Conservation (phyloP, 2,113 vertebrate genomes). For the Taxidea taxus region DNA sequence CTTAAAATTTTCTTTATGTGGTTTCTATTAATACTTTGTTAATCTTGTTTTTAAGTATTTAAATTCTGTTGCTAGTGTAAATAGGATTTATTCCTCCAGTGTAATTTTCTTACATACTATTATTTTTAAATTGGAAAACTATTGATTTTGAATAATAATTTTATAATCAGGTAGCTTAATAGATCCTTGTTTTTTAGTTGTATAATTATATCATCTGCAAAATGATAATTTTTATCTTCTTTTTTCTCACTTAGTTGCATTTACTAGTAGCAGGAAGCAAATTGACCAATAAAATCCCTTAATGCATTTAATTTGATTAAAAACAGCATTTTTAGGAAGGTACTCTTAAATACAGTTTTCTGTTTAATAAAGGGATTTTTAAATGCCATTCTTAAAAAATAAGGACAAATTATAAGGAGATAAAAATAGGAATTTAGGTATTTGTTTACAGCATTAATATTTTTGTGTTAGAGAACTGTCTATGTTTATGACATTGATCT, state of each 20-base stretch:
- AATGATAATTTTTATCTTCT: not conserved
- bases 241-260: not conserved
- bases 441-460: not conserved
- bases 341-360: not conserved
- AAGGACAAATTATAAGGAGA: slow-evolving; percentile 3
- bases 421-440: not conserved
- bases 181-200: not conserved
- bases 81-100: not conserved
- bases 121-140: not conserved
- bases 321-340: not conserved
- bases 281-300: not conserved
- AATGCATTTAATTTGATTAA: slow-evolving; percentile 37
- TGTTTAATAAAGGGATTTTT: not conserved
- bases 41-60: not conserved
- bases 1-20: not conserved
- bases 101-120: not conserved
- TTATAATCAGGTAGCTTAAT: not conserved
- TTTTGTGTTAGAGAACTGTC: not conserved
- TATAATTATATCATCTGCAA: not conserved
- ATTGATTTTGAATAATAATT: slow-evolving; percentile 6
- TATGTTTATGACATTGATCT: not conserved
- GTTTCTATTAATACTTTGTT: slow-evolving; percentile 15
- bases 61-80: not conserved
- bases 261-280: not conserved
- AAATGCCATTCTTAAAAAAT: not conserved